Base-by-base conservation (phyloP, 2,113 vertebrate species). In the Clinocottus analis region DNA sequence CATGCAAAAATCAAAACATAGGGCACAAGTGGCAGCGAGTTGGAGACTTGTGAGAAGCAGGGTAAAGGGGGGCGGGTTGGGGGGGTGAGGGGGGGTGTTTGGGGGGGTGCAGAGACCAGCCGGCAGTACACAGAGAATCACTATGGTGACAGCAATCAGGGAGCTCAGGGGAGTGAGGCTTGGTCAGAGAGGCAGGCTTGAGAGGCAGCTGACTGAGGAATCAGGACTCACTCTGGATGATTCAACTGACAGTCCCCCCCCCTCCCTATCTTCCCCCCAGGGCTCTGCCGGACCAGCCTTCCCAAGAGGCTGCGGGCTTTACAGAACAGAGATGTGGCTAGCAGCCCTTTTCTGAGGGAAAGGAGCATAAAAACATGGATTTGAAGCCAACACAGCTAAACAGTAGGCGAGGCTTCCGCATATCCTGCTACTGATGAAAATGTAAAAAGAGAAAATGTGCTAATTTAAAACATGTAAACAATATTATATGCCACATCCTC, bases 101-200 rank as follows among this genome's bases (percentile, higher is more conserved):
- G 1, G 1, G 43, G 43, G 62, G 37, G 49, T 19, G 23, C 64
- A 63, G 71, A 31, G 72, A 86, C 56, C 74, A 86, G 70, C 61
- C 87, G 60, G 80, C 80, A 85, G 87, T 90, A 92, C 90, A 92
- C 92, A 93, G 87, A 91, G 93, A 92, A 91, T 95, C 94, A 95
- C 94, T 95, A 94, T 95, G 94, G 94, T 92, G 94, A 95, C 95
- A 94, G 94, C 90, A 94, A 91, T 94, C 91, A 92, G 91, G 85
- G 83, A 90, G 89, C 94, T 92, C 91, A 75, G 76, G 93, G 91
- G 93, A 94, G 72, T 35, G 82, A 82, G 87, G 82, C 83, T 85
- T 80, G 93, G 91, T 93, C 93, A 93, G 89, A 89, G 86, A 91
- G 89, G 91, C 90, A 80, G 86, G 89, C 87, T 91, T 92, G 93